Percentiles rank a stretch among this genome's conserved stretches.
Conservation (phyloP, 2,888 invertebrate genomes). For the Ceratothoa steindachneri region DNA sequence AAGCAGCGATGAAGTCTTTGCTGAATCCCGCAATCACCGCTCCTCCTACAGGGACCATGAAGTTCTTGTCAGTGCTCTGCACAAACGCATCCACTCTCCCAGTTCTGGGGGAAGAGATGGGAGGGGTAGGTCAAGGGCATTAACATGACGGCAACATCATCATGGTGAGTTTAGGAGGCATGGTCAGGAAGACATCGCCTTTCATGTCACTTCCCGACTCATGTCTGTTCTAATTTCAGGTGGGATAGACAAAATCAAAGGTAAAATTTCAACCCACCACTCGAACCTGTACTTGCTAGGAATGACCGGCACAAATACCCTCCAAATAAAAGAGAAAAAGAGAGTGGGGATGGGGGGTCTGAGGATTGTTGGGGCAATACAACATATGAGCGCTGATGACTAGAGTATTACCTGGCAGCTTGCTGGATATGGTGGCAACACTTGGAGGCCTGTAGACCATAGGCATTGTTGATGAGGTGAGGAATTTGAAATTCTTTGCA, state of each 20-base stretch:
- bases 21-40: slow-evolving; percentile 70
- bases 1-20: slow-evolving; percentile 59
- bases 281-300: too few species aligned
- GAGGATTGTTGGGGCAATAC: too few species aligned
- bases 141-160: neutral
- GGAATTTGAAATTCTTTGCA: slow-evolving; percentile 63
- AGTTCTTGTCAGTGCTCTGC: slow-evolving; percentile 79
- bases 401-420: slow-evolving; percentile 58
- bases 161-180: too few species aligned
- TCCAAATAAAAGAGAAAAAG: too few species aligned
- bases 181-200: too few species aligned
- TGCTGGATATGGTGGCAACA: slow-evolving; percentile 65
- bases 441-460: slow-evolving; percentile 69
- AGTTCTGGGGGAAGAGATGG: slow-evolving; percentile 56
- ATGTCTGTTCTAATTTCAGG: neutral
- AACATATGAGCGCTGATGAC: neutral
- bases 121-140: neutral
- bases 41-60: slow-evolving; percentile 78
- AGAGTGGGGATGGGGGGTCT: too few species aligned
- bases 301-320: too few species aligned
- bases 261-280: too few species aligned
- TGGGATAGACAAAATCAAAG: too few species aligned
- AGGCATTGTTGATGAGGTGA: slow-evolving; percentile 78
- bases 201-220: too few species aligned
- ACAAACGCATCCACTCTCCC: slow-evolving; percentile 74